Evolutionary conservation across 2,113 vertebrate species (phyloP).

Genomic region (Laticauda colubrina): DNA sequence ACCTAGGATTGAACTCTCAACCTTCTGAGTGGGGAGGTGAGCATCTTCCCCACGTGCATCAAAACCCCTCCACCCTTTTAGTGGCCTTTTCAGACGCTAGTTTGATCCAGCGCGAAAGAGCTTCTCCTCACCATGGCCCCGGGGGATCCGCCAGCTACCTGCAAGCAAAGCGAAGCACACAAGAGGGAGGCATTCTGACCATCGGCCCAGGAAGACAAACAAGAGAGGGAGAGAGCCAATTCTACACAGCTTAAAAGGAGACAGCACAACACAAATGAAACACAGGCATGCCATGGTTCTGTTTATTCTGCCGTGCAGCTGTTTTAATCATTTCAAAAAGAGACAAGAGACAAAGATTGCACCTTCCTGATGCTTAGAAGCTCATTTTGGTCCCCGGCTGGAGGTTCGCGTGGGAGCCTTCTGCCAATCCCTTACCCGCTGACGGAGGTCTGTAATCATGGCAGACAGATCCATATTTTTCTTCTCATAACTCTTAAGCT

Average conservation of each 20-base stretch:
- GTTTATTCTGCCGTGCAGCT: conserved; percentile 72
- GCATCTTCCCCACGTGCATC: not conserved
- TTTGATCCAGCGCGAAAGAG: conserved; percentile 14
- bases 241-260: not conserved
- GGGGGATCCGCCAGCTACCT: not conserved
- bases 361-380: conserved; percentile 56
- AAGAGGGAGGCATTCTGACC: not conserved
- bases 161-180: conserved; percentile 40
- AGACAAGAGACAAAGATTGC: conserved; percentile 57
- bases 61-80: not conserved
- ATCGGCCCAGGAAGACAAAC: not conserved
- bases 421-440: conserved; percentile 83
- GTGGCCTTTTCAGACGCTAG: not conserved
- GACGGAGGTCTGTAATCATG: conserved; percentile 78
- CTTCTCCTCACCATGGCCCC: not conserved
- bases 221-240: not conserved
- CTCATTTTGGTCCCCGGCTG: conserved; percentile 48
- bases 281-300: conserved; percentile 66
- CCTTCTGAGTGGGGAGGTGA: not conserved
- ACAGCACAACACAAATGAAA: not conserved
- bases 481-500: conserved; percentile 78
- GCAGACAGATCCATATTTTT: conserved; percentile 78
- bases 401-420: conserved; percentile 43
- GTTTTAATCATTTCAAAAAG: conserved; percentile 72
- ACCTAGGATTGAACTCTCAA: not conserved